A percentile compares a stretch with the other conserved stretches of the same genome.
Evolutionary conservation across 1,140 invertebrate species (phyloP).

Genomic region (Druon quercuslanigerum): DNA sequence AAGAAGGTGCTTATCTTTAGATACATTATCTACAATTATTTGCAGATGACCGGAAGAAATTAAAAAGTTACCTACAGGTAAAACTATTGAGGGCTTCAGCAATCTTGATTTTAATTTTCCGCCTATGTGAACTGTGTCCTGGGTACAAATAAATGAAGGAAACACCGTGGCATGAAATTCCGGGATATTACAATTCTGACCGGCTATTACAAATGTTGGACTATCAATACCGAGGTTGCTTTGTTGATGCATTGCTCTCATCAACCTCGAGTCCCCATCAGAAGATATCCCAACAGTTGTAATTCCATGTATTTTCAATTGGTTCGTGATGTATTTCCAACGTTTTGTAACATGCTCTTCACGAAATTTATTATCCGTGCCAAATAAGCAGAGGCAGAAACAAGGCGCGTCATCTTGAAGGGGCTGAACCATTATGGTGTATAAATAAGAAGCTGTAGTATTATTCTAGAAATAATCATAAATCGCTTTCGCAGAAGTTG

Average conservation of each 20-base stretch:
- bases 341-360: constrained; percentile 17
- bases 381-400: no score
- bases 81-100: no score
- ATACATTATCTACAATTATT: background rate
- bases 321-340: constrained; percentile 14
- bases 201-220: background rate
- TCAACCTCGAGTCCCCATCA: background rate
- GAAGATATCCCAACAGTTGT: background rate
- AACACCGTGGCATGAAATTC: constrained; percentile 22
- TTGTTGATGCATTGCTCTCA: background rate
- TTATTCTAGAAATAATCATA: no score
- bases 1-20: constrained; percentile 35
- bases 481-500: no score
- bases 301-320: background rate
- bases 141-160: background rate
- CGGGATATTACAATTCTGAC: background rate
- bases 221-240: background rate
- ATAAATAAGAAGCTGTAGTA: no score
- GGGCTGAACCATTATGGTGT: no score
- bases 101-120: no score
- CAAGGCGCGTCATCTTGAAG: no score
- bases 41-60: constrained; percentile 30
- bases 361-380: no score
- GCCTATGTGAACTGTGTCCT: no score
- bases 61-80: constrained; percentile 31